phyloP scores from a whole-genome alignment of 2,113 vertebrate genomes.

The Sprattus sprattus region DNA sequence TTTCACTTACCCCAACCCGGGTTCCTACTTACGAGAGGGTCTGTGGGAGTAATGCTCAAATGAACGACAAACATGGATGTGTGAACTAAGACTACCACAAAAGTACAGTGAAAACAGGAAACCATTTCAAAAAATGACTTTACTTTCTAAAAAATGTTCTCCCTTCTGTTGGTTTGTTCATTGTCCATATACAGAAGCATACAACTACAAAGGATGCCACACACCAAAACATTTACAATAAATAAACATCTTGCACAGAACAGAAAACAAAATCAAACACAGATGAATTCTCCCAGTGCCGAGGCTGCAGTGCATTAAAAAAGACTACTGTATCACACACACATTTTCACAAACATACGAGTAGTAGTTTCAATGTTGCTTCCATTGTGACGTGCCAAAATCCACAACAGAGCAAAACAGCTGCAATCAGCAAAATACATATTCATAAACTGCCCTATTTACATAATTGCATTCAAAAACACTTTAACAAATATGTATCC shows the following conservation, averaged over 20 bases:
- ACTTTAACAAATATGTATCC: not conserved
- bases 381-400: not conserved
- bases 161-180: not conserved
- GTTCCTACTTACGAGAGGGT: too few species aligned
- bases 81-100: not conserved
- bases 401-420: not conserved
- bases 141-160: not conserved
- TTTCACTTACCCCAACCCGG: too few species aligned
- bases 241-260: not conserved
- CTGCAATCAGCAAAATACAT: not conserved
- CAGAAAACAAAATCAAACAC: not conserved
- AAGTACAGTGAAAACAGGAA: not conserved
- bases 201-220: not conserved
- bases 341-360: not conserved
- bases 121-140: not conserved
- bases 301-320: constrained; percentile 5
- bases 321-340: not conserved
- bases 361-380: not conserved
- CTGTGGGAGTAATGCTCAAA: too few species aligned
- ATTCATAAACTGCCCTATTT: not conserved
- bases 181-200: not conserved
- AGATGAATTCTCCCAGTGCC: not conserved
- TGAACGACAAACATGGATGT: not conserved
- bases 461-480: not conserved
- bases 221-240: not conserved